Conservation (phyloP, 2,888 invertebrate species). For the Meandrusa payeni region DNA sequence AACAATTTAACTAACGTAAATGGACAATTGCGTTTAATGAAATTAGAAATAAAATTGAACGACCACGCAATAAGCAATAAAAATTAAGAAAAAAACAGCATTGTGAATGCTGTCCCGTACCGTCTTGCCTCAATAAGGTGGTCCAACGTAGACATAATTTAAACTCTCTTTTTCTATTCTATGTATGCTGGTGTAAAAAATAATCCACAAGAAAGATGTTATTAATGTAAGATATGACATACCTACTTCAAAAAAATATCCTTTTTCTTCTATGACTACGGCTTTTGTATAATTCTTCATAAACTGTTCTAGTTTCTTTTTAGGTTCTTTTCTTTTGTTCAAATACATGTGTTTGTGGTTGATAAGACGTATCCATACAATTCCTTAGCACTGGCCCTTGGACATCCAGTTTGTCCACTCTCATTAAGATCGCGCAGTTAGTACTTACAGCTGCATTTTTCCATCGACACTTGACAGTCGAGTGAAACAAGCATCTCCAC, state of each 20-base stretch:
- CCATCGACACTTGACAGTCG: slow-evolving; percentile 50
- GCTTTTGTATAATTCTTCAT: no score
- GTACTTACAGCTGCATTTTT: slow-evolving; percentile 61
- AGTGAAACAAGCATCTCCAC: slow-evolving; percentile 50
- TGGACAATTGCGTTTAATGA: slow-evolving; percentile 4
- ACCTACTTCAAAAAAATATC: no score
- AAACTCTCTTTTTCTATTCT: no score
- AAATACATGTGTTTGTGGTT: background rate
- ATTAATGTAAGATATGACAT: no score
- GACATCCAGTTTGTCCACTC: slow-evolving; percentile 77
- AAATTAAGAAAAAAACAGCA: background rate
- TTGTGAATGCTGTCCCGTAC: no score
- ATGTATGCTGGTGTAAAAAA: no score
- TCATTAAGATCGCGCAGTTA: slow-evolving; percentile 70
- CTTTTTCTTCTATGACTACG: no score
- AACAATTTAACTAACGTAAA: slow-evolving; percentile 8
- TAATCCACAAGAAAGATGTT: no score
- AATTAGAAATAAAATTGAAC: slow-evolving; percentile 7
- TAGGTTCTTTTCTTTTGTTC: no score
- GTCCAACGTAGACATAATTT: no score
- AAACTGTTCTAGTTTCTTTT: no score
- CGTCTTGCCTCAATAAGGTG: no score
- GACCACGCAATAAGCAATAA: slow-evolving; percentile 1
- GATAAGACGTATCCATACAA: slow-evolving; percentile 43
- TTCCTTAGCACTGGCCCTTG: slow-evolving; percentile 47